These are phyloP conservation scores for Drosophila bipectinata DNA, from an alignment of 1,140 invertebrate species.

Conservation along the genomic window DNA sequence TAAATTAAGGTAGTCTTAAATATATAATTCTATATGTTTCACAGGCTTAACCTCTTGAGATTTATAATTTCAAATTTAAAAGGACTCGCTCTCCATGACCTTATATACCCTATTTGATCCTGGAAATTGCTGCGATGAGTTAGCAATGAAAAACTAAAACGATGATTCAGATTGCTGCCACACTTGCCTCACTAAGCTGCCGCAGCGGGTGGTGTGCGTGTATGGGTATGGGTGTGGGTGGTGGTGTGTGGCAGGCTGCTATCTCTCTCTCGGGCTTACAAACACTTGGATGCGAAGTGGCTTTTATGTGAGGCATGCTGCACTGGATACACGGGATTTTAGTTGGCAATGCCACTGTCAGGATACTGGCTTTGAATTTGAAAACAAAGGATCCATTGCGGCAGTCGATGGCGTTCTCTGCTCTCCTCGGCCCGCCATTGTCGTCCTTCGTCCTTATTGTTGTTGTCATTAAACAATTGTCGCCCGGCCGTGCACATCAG, in stretches of 20 bases:
- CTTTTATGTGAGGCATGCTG: constrained; percentile 61
- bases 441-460: constrained; percentile 24
- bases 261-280: constrained; percentile 46
- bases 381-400: constrained; percentile 67
- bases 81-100: neutral
- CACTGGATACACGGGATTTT: constrained; percentile 60
- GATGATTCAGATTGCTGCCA: constrained; percentile 78
- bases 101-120: constrained; percentile 4
- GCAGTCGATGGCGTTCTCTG: constrained; percentile 29
- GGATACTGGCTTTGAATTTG: constrained; percentile 66
- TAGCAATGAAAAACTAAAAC: constrained; percentile 47
- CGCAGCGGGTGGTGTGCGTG: constrained; percentile 29
- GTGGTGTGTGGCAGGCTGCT: constrained; percentile 4
- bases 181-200: constrained; percentile 62
- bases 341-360: constrained; percentile 67
- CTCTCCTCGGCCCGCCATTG: constrained; percentile 5
- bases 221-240: constrained; percentile 9
- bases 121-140: neutral
- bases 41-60: too few species aligned
- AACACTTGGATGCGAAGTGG: constrained; percentile 73
- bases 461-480: constrained; percentile 62
- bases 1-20: too few species aligned
- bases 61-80: neutral
- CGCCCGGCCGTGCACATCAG: constrained; percentile 33
- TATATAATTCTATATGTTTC: too few species aligned